Conservation (phyloP, 2,113 vertebrate genomes). For the Apodemus sylvaticus region DNA sequence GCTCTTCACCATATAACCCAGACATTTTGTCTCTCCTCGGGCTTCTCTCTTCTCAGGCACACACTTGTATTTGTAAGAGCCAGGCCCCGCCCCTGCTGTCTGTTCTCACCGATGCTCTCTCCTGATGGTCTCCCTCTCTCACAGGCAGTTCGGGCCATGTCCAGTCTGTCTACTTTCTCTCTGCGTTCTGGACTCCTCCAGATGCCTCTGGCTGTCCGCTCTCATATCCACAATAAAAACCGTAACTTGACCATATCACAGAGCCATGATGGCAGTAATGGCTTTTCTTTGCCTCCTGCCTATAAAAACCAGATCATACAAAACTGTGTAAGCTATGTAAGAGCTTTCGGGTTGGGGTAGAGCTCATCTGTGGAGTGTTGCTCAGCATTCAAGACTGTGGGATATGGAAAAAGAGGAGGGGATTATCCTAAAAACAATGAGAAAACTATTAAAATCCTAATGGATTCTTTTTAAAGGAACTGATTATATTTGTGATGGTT, state of each 20-base stretch:
- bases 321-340: not conserved
- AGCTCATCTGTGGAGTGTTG: not conserved
- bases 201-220: not conserved
- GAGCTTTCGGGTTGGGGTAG: not conserved
- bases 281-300: not conserved
- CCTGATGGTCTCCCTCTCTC: not conserved
- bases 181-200: not conserved
- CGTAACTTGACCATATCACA: not conserved
- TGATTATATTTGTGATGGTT: not conserved
- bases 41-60: not conserved
- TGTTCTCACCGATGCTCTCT: not conserved
- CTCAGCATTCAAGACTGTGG: not conserved
- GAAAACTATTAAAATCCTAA: not conserved
- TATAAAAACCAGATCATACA: not conserved
- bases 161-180: not conserved
- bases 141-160: not conserved
- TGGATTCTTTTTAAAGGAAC: not conserved
- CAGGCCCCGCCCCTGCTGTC: not conserved
- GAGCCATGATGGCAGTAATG: not conserved
- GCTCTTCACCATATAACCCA: too few relatives aligned
- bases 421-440: not conserved
- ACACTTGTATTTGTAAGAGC: not conserved
- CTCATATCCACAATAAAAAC: not conserved
- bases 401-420: not conserved
- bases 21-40: not conserved